Percentiles rank a stretch among this genome's conserved stretches.
Conservation (phyloP, 2,888 invertebrate species). For the Ochropleura plecta region DNA sequence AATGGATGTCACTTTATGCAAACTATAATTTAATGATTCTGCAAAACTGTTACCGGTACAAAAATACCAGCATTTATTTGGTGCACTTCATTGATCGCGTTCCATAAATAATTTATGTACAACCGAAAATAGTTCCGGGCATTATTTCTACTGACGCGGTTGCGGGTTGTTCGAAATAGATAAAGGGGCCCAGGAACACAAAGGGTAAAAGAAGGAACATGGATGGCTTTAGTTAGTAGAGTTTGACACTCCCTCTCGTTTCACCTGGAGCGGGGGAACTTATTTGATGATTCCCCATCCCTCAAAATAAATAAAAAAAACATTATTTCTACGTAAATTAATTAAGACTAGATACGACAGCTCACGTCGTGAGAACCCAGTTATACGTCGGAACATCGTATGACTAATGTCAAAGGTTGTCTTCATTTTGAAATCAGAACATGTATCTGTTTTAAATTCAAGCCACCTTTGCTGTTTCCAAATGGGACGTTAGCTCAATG, state of each 20-base stretch:
- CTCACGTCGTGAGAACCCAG: slow-evolving; percentile 7
- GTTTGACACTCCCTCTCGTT: too few relatives aligned
- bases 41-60: background rate
- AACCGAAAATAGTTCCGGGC: background rate
- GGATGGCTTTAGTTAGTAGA: too few relatives aligned
- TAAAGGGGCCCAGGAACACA: too few relatives aligned
- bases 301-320: too few relatives aligned
- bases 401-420: slow-evolving; percentile 42
- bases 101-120: background rate
- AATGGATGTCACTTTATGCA: background rate
- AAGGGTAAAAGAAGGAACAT: too few relatives aligned
- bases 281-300: too few relatives aligned
- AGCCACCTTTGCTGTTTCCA: slow-evolving; percentile 51
- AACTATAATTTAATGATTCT: background rate
- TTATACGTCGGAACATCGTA: background rate
- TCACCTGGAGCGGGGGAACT: too few relatives aligned
- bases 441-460: slow-evolving; percentile 58
- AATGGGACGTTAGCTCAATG: slow-evolving; percentile 44
- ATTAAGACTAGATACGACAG: slow-evolving; percentile 22
- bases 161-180: too few relatives aligned
- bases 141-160: too few relatives aligned
- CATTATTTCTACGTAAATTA: slow-evolving; percentile 10
- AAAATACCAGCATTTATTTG: background rate
- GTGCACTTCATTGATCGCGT: background rate
- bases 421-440: slow-evolving; percentile 45